A percentile compares a stretch with the other conserved stretches of the same genome.
These are phyloP conservation scores for Vanessa atalanta DNA, from an alignment of 1,140 invertebrate species.

Conservation along the genomic window DNA sequence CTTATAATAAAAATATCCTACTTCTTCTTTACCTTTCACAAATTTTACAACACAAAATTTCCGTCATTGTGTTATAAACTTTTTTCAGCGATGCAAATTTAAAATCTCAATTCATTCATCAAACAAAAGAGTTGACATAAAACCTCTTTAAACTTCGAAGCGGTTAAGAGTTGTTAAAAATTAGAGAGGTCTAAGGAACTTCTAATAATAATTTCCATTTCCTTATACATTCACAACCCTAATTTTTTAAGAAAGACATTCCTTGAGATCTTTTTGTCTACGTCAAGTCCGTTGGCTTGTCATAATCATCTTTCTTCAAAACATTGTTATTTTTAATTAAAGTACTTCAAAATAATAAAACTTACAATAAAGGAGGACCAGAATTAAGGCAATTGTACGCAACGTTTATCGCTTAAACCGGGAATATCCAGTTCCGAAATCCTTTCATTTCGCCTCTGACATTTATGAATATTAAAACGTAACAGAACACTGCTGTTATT, in stretches of 20 bases:
- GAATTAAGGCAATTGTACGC: conserved; percentile 52
- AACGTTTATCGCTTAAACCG: conserved; percentile 51
- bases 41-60: background rate
- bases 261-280: conserved; percentile 61
- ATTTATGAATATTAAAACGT: conserved; percentile 62
- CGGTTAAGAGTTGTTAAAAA: conserved; percentile 57
- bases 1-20: too few species aligned
- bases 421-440: conserved; percentile 51
- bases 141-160: conserved; percentile 53
- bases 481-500: conserved; percentile 50
- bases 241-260: conserved; percentile 51
- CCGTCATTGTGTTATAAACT: conserved; percentile 18
- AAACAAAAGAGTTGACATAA: conserved; percentile 48
- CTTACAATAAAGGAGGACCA: conserved; percentile 51
- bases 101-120: conserved; percentile 39
- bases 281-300: conserved; percentile 57
- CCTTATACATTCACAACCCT: conserved; percentile 39
- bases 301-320: conserved; percentile 60
- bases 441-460: conserved; percentile 55
- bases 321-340: conserved; percentile 66
- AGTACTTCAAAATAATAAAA: conserved; percentile 66
- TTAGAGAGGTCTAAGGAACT: conserved; percentile 38
- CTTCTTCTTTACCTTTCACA: background rate
- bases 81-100: conserved; percentile 25
- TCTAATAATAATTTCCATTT: conserved; percentile 29